These are phyloP conservation scores for Ameiurus melas DNA, from an alignment of 2,113 vertebrate species.

Conservation along the genomic window DNA sequence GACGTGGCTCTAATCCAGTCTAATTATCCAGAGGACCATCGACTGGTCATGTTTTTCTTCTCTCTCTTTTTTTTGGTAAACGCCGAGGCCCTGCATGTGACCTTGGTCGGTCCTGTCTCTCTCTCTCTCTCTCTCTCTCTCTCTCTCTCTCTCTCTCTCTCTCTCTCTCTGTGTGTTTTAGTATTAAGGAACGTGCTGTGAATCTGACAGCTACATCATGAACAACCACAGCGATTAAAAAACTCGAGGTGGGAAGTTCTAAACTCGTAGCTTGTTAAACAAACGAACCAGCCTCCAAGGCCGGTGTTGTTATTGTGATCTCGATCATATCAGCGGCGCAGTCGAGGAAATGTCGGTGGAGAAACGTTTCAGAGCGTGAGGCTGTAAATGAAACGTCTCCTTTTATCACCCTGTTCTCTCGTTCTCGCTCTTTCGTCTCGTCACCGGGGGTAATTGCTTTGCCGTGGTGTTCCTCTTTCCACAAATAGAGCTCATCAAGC, in stretches of 20 bases:
- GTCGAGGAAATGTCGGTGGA: not conserved
- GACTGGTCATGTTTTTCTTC: not conserved
- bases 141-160: not conserved
- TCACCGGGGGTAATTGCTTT: slow-evolving; percentile 24
- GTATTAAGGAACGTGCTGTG: slow-evolving; percentile 25
- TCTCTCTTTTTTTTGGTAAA: not conserved
- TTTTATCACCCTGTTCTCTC: not conserved
- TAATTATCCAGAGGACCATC: slow-evolving; percentile 13
- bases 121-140: not conserved
- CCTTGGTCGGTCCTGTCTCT: slow-evolving; percentile 32
- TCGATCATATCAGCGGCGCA: slow-evolving; percentile 33
- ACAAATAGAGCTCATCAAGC: slow-evolving; percentile 28
- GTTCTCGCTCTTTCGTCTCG: not conserved
- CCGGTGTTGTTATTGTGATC: slow-evolving; percentile 40
- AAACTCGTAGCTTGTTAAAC: slow-evolving; percentile 17
- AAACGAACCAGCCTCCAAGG: slow-evolving; percentile 24
- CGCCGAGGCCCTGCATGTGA: slow-evolving; percentile 1
- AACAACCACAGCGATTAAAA: slow-evolving; percentile 44
- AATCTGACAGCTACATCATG: slow-evolving; percentile 25
- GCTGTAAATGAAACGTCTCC: not conserved
- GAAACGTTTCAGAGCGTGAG: not conserved
- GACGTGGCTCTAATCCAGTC: not conserved
- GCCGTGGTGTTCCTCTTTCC: slow-evolving; percentile 17
- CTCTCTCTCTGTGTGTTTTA: not conserved
- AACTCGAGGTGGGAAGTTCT: slow-evolving; percentile 19